A percentile compares a stretch with the other conserved stretches of the same genome.
These are phyloP conservation scores for Tricholaema leucomelas DNA, from an alignment of 2,113 vertebrate genomes.

Conservation along the genomic window DNA sequence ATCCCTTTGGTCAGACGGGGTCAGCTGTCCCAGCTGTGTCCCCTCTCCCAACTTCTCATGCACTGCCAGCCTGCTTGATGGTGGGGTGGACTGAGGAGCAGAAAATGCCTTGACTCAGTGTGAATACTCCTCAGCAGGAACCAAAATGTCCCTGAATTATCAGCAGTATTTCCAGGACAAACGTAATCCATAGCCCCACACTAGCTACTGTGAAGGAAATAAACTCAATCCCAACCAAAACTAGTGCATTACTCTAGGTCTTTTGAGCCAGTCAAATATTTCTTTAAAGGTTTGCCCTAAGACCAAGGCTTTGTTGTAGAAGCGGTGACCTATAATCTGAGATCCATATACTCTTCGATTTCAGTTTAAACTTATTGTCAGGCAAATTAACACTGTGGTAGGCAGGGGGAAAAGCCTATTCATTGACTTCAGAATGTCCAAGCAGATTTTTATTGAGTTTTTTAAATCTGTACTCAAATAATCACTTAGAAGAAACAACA, in stretches of 20 bases:
- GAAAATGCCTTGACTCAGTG: background rate
- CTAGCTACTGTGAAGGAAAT: background rate
- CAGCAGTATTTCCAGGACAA: background rate
- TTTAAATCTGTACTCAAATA: background rate
- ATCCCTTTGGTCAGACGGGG: fast-evolving
- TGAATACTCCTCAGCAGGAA: background rate
- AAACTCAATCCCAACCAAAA: background rate
- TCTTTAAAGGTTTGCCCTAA: background rate
- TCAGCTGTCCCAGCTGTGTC: background rate
- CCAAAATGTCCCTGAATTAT: fast-evolving
- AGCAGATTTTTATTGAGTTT: background rate
- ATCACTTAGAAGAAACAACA: background rate
- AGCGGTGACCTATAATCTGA: background rate
- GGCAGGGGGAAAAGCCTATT: background rate
- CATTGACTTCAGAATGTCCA: background rate
- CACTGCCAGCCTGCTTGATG: fast-evolving
- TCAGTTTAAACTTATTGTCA: background rate
- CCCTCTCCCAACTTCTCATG: fast-evolving
- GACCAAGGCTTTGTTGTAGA: background rate
- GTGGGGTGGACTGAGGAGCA: fast-evolving
- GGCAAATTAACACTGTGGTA: background rate
- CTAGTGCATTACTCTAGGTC: background rate
- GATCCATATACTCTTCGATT: background rate
- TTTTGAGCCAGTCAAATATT: background rate
- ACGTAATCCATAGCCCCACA: fast-evolving